Base-by-base conservation (phyloP, 2,797 vertebrate species). In the Chelonia mydas region DNA sequence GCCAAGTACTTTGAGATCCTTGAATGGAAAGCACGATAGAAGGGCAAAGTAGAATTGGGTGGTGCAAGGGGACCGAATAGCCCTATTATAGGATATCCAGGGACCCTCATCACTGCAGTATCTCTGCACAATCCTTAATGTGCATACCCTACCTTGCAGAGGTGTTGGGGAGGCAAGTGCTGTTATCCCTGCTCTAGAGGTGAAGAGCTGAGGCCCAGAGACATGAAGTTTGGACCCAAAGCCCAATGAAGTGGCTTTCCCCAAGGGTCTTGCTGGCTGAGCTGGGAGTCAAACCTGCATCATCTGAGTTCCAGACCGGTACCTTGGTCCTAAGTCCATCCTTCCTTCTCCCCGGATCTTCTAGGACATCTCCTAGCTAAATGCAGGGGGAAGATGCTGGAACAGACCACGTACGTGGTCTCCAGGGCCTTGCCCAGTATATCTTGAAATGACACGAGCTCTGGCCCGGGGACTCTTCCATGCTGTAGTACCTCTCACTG, bases 281-380 rank as follows among this genome's bases (percentile, higher is more conserved):
- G n/a, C 28, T 76, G 51, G 17, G 68, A 79, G 8, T 68, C 31
- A 15, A 50, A 15, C n/a, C 25, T 37, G 9, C 10, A 10, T 19
- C n/a, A 3, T 11, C 28, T 31, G 28, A 37, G 19, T 5, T 25
- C 27, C 47, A 8, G 4, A 5, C 16, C 3, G 1, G n/a, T 72
- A 37, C 65, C 41, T 3, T 68, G 11, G 53, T 68, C 23, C 28
- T 68, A 23, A 88, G 59, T 7, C 47, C 25, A 8, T 54, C 41
- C 28, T 9, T 33, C 15, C 17, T 74, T 55, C 47, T n/a, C 50
- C 25, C 72, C 16, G 17, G 41, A 19, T 41, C 16, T 45, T n/a
- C 49, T 68, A 37, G 37, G 10, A 31, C 28, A 31, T 59, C 57
- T 54, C 7, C 17, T 16, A 53, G 25, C 27, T 57, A 12, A 25